phyloP scores from a whole-genome alignment of 2,888 invertebrate genomes.

The Ditylenchus weischeri region DNA sequence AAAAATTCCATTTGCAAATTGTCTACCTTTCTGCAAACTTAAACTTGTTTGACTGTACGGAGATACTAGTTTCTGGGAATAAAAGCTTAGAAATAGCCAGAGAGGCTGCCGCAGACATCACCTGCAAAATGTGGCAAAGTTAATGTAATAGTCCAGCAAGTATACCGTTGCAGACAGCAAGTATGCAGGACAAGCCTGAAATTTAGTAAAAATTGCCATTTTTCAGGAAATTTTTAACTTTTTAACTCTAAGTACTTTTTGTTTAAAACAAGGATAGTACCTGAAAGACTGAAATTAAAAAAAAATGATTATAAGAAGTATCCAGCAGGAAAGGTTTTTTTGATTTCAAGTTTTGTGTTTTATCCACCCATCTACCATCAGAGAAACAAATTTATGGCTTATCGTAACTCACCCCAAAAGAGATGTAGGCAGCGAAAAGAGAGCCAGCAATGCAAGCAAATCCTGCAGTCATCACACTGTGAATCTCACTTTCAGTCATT shows the following conservation, averaged over 20 bases:
- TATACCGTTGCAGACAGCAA: constrained; percentile 78
- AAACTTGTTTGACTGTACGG: constrained; percentile 74
- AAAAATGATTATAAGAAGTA: too few relatives aligned
- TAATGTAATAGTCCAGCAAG: too few relatives aligned
- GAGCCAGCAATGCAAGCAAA: constrained; percentile 91
- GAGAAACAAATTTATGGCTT: too few relatives aligned
- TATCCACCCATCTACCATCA: neutral
- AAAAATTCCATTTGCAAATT: constrained; percentile 1
- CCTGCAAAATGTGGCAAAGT: too few relatives aligned
- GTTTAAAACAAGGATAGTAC: too few relatives aligned
- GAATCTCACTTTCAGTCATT: constrained; percentile 80
- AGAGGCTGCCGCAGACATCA: constrained; percentile 93
- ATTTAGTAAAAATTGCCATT: neutral
- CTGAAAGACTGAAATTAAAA: too few relatives aligned
- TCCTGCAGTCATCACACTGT: constrained; percentile 87
- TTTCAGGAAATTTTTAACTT: too few relatives aligned
- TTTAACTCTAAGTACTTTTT: too few relatives aligned
- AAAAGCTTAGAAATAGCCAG: constrained; percentile 84
- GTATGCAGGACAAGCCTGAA: constrained; percentile 71
- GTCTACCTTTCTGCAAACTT: constrained; percentile 62
- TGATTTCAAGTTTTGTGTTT: neutral
- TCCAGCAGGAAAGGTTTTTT: too few relatives aligned
- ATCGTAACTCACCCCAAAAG: constrained; percentile 66
- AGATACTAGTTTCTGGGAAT: constrained; percentile 82
- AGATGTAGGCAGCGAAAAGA: constrained; percentile 84